phyloP scores from a whole-genome alignment of 2,797 vertebrate species.

The Anas flavirostris region DNA sequence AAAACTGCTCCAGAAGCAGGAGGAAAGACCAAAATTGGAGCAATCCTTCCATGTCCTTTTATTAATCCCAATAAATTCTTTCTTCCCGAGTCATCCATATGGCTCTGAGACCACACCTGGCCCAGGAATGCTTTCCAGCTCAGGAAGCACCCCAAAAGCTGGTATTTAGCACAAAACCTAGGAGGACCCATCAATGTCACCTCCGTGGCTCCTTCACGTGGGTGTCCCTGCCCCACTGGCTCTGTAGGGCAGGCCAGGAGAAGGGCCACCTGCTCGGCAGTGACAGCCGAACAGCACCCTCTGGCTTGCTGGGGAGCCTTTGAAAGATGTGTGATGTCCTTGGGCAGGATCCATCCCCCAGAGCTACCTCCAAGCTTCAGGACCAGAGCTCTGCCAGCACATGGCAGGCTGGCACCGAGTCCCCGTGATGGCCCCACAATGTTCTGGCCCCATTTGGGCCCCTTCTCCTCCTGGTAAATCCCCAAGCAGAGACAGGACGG shows the following conservation, averaged over 20 bases:
- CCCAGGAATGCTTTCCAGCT: neutral
- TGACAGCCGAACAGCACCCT: slow-evolving; percentile 39
- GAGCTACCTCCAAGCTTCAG: neutral
- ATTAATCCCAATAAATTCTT: neutral
- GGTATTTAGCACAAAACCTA: neutral
- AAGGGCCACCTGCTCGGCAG: neutral
- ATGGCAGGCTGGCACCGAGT: neutral
- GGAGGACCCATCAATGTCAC: neutral
- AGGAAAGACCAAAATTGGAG: neutral
- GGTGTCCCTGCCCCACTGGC: neutral
- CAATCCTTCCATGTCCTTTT: neutral
- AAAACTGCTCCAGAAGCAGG: neutral
- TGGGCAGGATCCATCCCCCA: slow-evolving; percentile 48
- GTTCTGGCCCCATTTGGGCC: neutral
- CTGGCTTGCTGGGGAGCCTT: slow-evolving; percentile 5
- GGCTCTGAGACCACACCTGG: neutral
- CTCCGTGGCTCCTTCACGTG: neutral
- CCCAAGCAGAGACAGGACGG: neutral
- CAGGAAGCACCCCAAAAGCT: neutral
- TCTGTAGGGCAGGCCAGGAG: neutral
- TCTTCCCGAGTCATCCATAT: neutral
- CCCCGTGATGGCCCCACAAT: rapidly evolving
- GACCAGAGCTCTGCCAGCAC: neutral
- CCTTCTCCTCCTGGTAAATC: neutral
- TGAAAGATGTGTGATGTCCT: slow-evolving; percentile 61